Evolutionary conservation across 2,888 invertebrate species (phyloP), one percentile per base, ranked within the genome.

Genomic region (Sarcophaga rosellei): DNA sequence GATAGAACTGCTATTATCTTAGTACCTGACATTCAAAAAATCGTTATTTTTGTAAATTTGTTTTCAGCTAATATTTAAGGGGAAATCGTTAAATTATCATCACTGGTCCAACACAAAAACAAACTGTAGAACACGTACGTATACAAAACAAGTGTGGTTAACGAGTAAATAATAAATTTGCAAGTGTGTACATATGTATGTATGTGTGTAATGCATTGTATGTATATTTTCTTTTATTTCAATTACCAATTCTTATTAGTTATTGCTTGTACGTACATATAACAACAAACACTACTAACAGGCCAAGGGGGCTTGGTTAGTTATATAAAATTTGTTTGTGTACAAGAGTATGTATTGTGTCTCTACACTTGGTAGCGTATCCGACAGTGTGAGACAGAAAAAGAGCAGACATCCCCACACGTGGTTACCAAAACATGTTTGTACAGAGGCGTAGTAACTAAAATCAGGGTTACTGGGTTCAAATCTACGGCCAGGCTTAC

Each of bases 221-320:
- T 44, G 4, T 4, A 66, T 66, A n/a, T 20, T 63, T 25, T 15
- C 12, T 35, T 35, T 35, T 35, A 35, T 61, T 6, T 23, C 45
- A 68, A 61, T 68, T 68, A 21, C 59, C 10, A 21, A 23, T 44
- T 73, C 21, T 77, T 68, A 35, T 68, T 68, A n/a, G 11, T 21
- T 68, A 47, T 68, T 47, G 45, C 21, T 68, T 47, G 35, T 35
- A 35, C 10, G 10, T 10, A 35, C 35, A 8, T 8, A 47, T 66
- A 44, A 20, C 47, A 47, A 15, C 45, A 47, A 47, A 47, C 47
- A 12, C n/a, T 65, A n/a, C 44, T 57, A 25, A n/a, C 66, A 6
- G 44, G 57, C 66, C 1, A 77, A 76, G 61, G 77, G 77, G 77
- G 77, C 77, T 68, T 44, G 76, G 21, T 76, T 69, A 25, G 21